These are phyloP conservation scores for Micropoecilia bifurca DNA, from an alignment of 2,797 vertebrate species.

Conservation along the genomic window DNA sequence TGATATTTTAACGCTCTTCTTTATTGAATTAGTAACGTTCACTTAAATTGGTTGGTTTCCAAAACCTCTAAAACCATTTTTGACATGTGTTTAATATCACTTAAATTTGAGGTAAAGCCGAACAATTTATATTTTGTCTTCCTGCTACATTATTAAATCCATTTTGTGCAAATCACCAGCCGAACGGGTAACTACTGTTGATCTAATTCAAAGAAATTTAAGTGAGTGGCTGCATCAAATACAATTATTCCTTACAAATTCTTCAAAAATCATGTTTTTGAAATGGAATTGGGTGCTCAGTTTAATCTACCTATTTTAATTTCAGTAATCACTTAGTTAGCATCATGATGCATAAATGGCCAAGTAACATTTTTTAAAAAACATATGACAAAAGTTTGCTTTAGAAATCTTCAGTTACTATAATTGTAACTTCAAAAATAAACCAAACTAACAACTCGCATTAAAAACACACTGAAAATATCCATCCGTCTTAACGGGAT, in stretches of 20 bases:
- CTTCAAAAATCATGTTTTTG: not conserved
- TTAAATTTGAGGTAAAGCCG: not conserved
- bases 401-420: constrained; percentile 15
- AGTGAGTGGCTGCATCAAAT: not conserved
- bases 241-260: not conserved
- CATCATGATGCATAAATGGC: not conserved
- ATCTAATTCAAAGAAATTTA: not conserved
- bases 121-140: not conserved
- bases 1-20: not conserved
- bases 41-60: not conserved
- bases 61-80: not conserved
- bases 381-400: not conserved
- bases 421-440: constrained; percentile 19
- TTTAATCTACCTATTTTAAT: not conserved
- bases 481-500: constrained; percentile 17
- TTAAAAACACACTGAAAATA: constrained; percentile 40
- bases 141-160: not conserved
- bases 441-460: constrained; percentile 10
- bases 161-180: not conserved
- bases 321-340: not conserved
- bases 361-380: not conserved
- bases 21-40: not conserved
- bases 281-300: not conserved
- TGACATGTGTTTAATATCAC: not conserved
- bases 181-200: not conserved